Evolutionary conservation across 2,888 invertebrate genomes (phyloP), one percentile per base, ranked within the genome.

Genomic region (Lobophora halterata): DNA sequence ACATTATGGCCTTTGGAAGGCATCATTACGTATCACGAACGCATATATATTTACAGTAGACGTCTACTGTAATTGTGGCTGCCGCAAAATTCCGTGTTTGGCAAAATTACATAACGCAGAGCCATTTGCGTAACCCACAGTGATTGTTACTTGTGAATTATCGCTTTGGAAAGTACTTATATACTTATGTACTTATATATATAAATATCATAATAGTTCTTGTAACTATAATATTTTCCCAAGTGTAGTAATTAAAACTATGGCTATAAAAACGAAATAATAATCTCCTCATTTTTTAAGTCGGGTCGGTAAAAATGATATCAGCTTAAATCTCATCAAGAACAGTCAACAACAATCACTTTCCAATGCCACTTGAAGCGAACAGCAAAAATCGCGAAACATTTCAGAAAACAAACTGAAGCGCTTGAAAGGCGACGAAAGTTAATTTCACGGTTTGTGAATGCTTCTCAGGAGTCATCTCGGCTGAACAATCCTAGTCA

Each of bases 391-490:
- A 67, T 72, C 65, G 62, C 65, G 64, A 69, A 70, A 67, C 64
- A 67, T 57, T 69, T 61, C 52, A 57, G 68, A 71, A 76, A 78
- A 75, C 71, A 74, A 78, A 79, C 71, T 78, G 79, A 78, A 74
- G 64, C 63, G 58, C 66, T 71, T 64, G 67, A 64, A 68, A 74
- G 71, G 76, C 77, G 69, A 71, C 71, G 75, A 80, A 82, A 85
- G 81, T 81, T 82, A 85, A 85, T 85, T 85, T 85, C 82, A 85
- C 85, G 82, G 82, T 63, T 71, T 72, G 74, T 79, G 82, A 77
- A 75, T 79, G 73, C 79, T 77, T 71, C 79, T 77, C 73, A 69
- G 76, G 78, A 76, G 74, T 79, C 80, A 79, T 80, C 77, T 64
- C 75, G 81, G 73, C 73, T 62, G 80, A 82, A 78, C 79, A 82